Evolutionary conservation across 2,113 vertebrate genomes (phyloP).

Genomic region (Eulemur macaco): DNA sequence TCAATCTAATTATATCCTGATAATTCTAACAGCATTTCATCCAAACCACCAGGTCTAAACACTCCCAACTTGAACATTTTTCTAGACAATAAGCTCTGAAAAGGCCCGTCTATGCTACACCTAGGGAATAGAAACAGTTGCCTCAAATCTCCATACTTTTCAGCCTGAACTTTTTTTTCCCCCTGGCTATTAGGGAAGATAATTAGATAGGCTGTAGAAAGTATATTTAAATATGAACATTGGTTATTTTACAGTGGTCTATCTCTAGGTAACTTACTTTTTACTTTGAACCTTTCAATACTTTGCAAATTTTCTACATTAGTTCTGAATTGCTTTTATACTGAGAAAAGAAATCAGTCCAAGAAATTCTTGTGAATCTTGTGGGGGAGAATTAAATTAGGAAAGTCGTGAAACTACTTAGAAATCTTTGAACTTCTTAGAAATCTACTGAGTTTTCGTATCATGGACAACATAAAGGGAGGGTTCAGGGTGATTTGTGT

Average conservation of each 20-base stretch:
- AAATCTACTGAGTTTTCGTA: conserved; percentile 34
- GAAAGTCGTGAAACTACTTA: conserved; percentile 3
- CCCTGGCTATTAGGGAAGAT: background rate
- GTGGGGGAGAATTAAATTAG: conserved; percentile 41
- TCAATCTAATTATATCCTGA: conserved; percentile 23
- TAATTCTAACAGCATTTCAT: conserved; percentile 19
- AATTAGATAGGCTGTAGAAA: background rate
- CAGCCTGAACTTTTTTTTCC: background rate
- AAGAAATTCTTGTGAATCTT: conserved; percentile 35
- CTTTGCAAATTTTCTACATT: conserved; percentile 40
- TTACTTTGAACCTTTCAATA: conserved; percentile 31
- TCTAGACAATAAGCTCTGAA: background rate
- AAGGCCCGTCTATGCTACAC: background rate
- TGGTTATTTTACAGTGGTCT: background rate
- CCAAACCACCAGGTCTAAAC: background rate
- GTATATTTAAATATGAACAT: background rate
- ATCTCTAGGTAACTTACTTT: conserved; percentile 40
- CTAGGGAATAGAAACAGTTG: background rate
- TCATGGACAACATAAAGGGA: background rate
- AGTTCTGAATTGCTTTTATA: conserved; percentile 29
- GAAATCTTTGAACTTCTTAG: background rate
- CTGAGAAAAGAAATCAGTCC: conserved; percentile 37
- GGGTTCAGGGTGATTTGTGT: background rate
- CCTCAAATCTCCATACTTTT: background rate
- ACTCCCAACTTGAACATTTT: background rate